Evolutionary conservation across 2,888 invertebrate genomes (phyloP), one percentile per base, ranked within the genome.

Genomic region (Pseudanteris insignis): DNA sequence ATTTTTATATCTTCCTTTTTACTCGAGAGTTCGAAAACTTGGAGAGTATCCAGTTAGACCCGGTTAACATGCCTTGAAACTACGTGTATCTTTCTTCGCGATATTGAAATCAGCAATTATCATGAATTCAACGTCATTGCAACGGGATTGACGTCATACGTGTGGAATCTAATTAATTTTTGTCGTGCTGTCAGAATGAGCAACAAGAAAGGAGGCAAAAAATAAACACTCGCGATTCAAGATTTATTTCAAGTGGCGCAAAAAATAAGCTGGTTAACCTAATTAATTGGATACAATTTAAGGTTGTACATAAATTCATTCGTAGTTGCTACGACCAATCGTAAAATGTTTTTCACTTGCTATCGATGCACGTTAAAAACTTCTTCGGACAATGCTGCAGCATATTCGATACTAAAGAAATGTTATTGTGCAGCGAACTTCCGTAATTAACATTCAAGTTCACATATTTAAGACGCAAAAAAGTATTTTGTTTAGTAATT

Each of bases 11-110:
- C n/a, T n/a, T n/a, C n/a, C n/a, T n/a, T n/a, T n/a, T n/a, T n/a
- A n/a, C n/a, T 8, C 7, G 13, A 14, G 41, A 34, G 41, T 14
- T 26, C 40, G 28, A 28, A 33, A 10, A 41, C 32, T 33, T 32
- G 13, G 36, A 53, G 34, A 41, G 43, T 36, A 50, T 53, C 43
- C 51, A 34, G 51, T 43, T 53, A 28, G 26, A 12, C 24, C 18
- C 21, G 30, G 41, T 29, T 41, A 41, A 34, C 36, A 36, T 34
- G 43, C 21, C 34, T 43, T 32, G 33, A 41, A 51, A 51, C 29
- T 34, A 15, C 41, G 14, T 24, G 14, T 29, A 28, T 53, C 51
- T 29, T 43, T 34, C 36, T 34, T 18, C 9, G 43, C 11, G 14
- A 18, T 53, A 34, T 53, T 34, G 43, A 41, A 53, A 28, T 36